phyloP scores from a whole-genome alignment of 2,797 vertebrate genomes.

The Phrynocephalus forsythii region DNA sequence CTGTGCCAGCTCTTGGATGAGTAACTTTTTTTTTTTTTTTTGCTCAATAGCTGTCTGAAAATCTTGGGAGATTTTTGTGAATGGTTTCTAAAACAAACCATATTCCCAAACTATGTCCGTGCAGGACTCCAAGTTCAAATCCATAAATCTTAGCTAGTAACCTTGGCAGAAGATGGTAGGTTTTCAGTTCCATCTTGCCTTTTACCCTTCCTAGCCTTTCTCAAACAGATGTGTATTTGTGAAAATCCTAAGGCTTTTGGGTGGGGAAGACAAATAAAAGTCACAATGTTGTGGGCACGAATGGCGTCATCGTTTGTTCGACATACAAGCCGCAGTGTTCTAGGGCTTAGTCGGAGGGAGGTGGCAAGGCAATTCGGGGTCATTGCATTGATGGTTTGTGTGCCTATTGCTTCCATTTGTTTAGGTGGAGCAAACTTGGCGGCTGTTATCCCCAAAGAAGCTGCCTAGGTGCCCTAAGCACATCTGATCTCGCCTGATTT shows the following conservation, averaged over 20 bases:
- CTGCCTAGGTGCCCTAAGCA: too few species aligned
- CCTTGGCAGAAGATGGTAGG: neutral
- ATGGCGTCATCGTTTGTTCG: neutral
- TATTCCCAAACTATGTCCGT: too few species aligned
- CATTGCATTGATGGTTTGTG: neutral
- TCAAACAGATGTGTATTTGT: neutral
- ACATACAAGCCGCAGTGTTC: neutral
- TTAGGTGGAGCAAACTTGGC: too few species aligned
- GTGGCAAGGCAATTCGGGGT: neutral
- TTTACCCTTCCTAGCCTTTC: neutral
- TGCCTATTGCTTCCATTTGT: neutral
- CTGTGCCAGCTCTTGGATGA: neutral
- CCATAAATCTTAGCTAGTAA: too few species aligned
- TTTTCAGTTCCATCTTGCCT: neutral
- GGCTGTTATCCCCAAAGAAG: too few species aligned
- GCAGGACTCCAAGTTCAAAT: neutral
- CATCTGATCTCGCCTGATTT: too few species aligned
- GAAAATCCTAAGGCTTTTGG: constrained; percentile 31
- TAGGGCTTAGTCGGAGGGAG: rapidly evolving
- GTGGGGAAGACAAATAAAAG: constrained; percentile 39
- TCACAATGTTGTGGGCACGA: neutral
- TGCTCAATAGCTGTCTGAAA: neutral
- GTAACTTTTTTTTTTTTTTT: neutral
- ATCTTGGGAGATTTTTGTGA: neutral
- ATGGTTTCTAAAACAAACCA: too few species aligned